Base-by-base conservation (phyloP, 2,113 vertebrate genomes). In the Rousettus leschenaultii region DNA sequence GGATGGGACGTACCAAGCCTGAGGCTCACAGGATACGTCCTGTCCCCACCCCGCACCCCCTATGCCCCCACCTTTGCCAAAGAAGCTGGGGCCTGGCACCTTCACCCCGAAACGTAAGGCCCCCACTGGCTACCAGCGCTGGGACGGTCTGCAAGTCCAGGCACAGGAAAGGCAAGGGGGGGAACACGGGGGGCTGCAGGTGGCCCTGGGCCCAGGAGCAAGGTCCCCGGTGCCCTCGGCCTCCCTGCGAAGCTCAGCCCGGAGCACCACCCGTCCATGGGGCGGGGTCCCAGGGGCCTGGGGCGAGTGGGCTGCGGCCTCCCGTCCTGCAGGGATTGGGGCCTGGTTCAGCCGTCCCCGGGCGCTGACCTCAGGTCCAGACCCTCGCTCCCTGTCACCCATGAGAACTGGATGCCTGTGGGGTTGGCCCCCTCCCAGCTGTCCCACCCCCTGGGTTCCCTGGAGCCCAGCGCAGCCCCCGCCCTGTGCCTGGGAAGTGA, bases 331-430 rank as follows among this genome's bases (percentile, higher is more conserved):
- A 33, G 78, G 13, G n/a, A 45, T 26, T 8, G 40, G 22, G 40
- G 19, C 40, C 40, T n/a, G 30, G 63, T 28, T 45, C 51, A 68
- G 6, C 35, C 30, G 28, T n/a, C 88, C 48, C 21, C 40, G 6
- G 0, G 74, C 0, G 0, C 16, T 40, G 59, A 35, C 35, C 55
- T 30, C 26, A 84, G 57, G 28, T 14, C 0, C 0, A 12, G 13
- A 3, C 6, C 77, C 43, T 40, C 15, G 3, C 0, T 0, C 80
- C 55, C n/a, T 38, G 0, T 35, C 45, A 28, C 0, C 0, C 33
- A 35, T 28, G 77, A 35, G 35, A 40, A 15, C 0, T 26, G 15
- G 65, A 33, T 53, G 65, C 45, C 51, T 26, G 18, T 3, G 3
- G 59, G 19, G 53, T 19, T 33, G 48, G 55, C 26, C 2, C 18